These are phyloP conservation scores for Botia almorhae DNA, from an alignment of 2,797 vertebrate genomes.

Conservation along the genomic window DNA sequence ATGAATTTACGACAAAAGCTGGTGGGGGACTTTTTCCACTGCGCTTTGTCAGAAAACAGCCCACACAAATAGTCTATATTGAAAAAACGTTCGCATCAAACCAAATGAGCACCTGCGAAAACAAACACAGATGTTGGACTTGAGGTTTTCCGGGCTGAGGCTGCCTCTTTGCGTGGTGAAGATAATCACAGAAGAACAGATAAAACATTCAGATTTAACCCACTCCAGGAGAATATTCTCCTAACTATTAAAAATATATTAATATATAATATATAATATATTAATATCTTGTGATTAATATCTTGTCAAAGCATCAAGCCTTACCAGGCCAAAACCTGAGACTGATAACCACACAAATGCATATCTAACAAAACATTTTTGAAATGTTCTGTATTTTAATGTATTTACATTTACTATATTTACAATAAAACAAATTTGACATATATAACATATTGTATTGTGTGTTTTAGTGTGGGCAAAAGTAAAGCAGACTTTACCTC, in stretches of 20 bases:
- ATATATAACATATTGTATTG: too few relatives aligned
- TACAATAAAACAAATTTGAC: not conserved
- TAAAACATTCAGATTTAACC: slow-evolving; percentile 34
- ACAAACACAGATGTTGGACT: slow-evolving; percentile 74
- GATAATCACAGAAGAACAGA: slow-evolving; percentile 48
- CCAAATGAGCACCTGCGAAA: slow-evolving; percentile 82
- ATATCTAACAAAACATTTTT: not conserved
- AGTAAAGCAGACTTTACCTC: not conserved
- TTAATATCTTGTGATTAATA: not conserved
- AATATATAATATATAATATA: too few relatives aligned
- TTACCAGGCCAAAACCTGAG: not conserved
- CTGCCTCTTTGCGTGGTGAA: slow-evolving; percentile 23
- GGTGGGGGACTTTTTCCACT: slow-evolving; percentile 39
- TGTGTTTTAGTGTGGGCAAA: not conserved
- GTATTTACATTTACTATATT: not conserved
- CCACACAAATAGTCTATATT: slow-evolving; percentile 53
- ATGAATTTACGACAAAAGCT: slow-evolving; percentile 27
- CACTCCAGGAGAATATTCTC: not conserved
- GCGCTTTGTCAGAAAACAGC: slow-evolving; percentile 54
- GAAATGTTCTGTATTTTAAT: not conserved
- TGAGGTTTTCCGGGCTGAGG: slow-evolving; percentile 70
- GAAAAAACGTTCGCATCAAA: slow-evolving; percentile 68
- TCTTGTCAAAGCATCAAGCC: not conserved
- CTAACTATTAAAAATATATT: not conserved
- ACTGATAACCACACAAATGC: not conserved